These are phyloP conservation scores for Hololepta plana DNA, from an alignment of 2,888 invertebrate genomes.

Conservation along the genomic window DNA sequence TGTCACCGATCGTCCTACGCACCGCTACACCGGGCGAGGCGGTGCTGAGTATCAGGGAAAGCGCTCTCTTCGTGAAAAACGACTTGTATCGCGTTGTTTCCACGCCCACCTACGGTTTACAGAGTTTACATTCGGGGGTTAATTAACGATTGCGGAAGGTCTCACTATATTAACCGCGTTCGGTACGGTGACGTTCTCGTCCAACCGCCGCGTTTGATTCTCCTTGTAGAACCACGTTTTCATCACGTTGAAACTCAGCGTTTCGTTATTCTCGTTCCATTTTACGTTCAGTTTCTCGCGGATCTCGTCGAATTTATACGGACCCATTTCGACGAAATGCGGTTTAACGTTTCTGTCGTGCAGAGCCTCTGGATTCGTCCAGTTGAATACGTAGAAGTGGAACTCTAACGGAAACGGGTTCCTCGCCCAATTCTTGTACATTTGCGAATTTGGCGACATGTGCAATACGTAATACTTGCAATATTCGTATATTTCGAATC, in stretches of 20 bases:
- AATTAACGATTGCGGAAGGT: too few relatives aligned
- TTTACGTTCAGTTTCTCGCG: constrained; percentile 51
- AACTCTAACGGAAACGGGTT: constrained; percentile 38
- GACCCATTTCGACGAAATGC: constrained; percentile 35
- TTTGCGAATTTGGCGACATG: constrained; percentile 37
- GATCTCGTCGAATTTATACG: constrained; percentile 46
- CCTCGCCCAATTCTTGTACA: constrained; percentile 51
- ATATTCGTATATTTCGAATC: too few relatives aligned
- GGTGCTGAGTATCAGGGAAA: too few relatives aligned
- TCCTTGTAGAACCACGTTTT: constrained; percentile 51
- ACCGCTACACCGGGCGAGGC: too few relatives aligned
- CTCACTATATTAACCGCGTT: neutral
- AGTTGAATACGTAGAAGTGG: constrained; percentile 56
- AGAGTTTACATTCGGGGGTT: too few relatives aligned
- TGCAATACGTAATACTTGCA: constrained; percentile 34
- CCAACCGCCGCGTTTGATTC: neutral
- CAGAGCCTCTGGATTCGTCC: constrained; percentile 56
- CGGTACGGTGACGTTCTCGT: neutral
- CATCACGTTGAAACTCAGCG: constrained; percentile 49
- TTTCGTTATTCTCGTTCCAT: constrained; percentile 48
- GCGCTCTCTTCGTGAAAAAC: too few relatives aligned
- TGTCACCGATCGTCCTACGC: constrained; percentile 45
- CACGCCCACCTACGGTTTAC: too few relatives aligned
- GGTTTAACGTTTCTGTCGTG: constrained; percentile 36
- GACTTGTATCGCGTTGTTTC: too few relatives aligned